Conservation (phyloP, 2,888 invertebrate species). For the Drosophila nr. perissopoda region DNA sequence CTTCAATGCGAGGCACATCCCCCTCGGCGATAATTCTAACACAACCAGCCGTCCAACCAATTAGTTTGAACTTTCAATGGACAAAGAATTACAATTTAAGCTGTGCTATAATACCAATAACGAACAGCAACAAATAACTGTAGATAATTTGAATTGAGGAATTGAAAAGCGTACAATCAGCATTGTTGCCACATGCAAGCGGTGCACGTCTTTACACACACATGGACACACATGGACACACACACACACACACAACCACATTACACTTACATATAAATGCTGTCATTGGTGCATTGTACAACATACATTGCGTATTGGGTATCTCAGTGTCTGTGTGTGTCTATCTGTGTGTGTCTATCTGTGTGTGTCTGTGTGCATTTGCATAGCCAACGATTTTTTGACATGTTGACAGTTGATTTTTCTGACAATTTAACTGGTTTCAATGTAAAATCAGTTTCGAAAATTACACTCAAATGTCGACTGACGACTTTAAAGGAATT, state of each 20-base stretch:
- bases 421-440: slow-evolving; percentile 84
- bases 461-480: slow-evolving; percentile 79
- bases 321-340: slow-evolving; percentile 11
- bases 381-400: slow-evolving; percentile 82
- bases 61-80: slow-evolving; percentile 51
- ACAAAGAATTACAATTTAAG: slow-evolving; percentile 43
- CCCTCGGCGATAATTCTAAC: not conserved
- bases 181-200: slow-evolving; percentile 58
- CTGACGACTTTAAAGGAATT: slow-evolving; percentile 82
- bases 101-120: slow-evolving; percentile 30
- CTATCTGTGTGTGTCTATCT: slow-evolving; percentile 1
- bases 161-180: slow-evolving; percentile 62
- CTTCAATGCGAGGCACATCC: slow-evolving; percentile 6
- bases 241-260: slow-evolving; percentile 12
- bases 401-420: slow-evolving; percentile 84
- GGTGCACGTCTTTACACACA: slow-evolving; percentile 55
- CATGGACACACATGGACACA: slow-evolving; percentile 7
- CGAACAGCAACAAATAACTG: slow-evolving; percentile 45
- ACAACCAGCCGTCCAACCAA: slow-evolving; percentile 34
- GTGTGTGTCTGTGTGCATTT: slow-evolving; percentile 59
- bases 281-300: slow-evolving; percentile 18
- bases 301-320: slow-evolving; percentile 37
- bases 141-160: slow-evolving; percentile 62
- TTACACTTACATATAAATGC: not conserved
- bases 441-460: slow-evolving; percentile 84